phyloP scores from a whole-genome alignment of 2,113 vertebrate genomes.

The Anser brachyrhynchus region DNA sequence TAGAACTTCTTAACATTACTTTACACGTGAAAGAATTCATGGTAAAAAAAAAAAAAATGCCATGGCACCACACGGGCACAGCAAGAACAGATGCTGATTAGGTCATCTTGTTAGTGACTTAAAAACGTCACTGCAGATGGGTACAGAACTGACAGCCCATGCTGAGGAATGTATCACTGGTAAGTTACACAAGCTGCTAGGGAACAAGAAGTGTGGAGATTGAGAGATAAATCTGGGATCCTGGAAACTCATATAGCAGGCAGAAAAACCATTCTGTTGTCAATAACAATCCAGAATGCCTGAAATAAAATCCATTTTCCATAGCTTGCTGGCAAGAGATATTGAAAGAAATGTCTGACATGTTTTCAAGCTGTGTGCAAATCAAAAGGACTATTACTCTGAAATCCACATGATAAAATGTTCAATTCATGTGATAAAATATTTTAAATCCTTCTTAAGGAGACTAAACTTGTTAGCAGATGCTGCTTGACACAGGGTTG shows the following conservation, averaged over 20 bases:
- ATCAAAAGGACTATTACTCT: conserved; percentile 10
- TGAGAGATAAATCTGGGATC: conserved; percentile 27
- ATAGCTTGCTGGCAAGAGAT: not conserved
- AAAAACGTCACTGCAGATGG: conserved; percentile 17
- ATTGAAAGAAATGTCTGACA: conserved; percentile 8
- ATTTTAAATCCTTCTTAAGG: conserved; percentile 6
- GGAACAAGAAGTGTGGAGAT: conserved; percentile 32
- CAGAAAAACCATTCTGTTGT: conserved; percentile 30
- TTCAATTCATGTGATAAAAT: conserved; percentile 15
- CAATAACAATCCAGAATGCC: not conserved
- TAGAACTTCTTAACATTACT: not conserved
- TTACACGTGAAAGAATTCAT: not conserved
- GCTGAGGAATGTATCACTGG: conserved; percentile 16
- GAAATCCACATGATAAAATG: not conserved
- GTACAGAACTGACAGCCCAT: conserved; percentile 45
- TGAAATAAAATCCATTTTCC: conserved; percentile 48
- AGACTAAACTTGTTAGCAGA: conserved; percentile 13
- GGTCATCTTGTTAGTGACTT: conserved; percentile 55
- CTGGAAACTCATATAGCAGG: conserved; percentile 1
- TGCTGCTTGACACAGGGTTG: conserved; percentile 7
- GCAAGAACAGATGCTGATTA: conserved; percentile 53
- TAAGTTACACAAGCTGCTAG: conserved; percentile 50
- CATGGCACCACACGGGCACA: not conserved
- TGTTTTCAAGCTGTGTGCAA: conserved; percentile 34
- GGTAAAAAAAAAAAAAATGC: not conserved